Percentiles rank a stretch among this genome's conserved stretches.
Conservation (phyloP, 2,113 vertebrate genomes). For the Numenius arquata region DNA sequence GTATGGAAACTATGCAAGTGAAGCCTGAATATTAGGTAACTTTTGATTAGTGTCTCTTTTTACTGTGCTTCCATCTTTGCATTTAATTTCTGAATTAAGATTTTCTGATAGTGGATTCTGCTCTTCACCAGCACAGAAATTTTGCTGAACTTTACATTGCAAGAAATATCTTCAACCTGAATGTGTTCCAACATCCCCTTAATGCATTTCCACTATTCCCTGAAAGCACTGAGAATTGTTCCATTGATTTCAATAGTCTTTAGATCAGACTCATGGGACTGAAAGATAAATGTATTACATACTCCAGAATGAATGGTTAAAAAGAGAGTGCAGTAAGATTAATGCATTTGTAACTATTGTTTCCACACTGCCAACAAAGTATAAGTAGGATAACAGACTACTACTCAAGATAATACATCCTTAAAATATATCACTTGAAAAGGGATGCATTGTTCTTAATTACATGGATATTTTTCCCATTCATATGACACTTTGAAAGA, state of each 20-base stretch:
- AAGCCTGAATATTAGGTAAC: background rate
- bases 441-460: background rate
- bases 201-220: background rate
- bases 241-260: background rate
- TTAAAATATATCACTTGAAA: background rate
- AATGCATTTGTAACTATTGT: background rate
- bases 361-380: background rate
- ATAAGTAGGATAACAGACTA: background rate
- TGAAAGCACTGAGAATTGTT: accelerated
- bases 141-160: background rate
- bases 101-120: background rate
- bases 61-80: background rate
- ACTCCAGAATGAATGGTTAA: background rate
- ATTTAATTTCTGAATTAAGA: background rate
- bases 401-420: background rate
- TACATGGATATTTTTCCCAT: background rate
- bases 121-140: background rate
- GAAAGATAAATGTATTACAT: background rate
- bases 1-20: background rate
- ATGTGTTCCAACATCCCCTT: background rate
- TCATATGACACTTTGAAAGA: background rate
- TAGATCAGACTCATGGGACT: background rate
- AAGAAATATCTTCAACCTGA: background rate
- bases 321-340: background rate
- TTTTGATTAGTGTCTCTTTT: background rate